Conservation (phyloP, 2,113 vertebrate genomes). For the Rhadina sibilatrix region DNA sequence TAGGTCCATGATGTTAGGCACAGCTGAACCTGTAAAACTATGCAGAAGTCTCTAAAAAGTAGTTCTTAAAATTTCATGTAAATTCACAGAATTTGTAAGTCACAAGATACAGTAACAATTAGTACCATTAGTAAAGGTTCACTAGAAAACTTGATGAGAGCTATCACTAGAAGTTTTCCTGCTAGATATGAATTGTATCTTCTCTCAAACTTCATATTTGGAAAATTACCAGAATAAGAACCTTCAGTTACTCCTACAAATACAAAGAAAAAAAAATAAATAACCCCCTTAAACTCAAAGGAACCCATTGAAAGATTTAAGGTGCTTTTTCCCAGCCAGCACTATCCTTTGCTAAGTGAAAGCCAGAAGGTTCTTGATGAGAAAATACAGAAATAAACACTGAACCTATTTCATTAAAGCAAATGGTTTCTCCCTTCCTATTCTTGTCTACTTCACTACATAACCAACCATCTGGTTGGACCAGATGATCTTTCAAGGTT, state of each 20-base stretch:
- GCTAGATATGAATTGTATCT: background rate
- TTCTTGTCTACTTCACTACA: background rate
- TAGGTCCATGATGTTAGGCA: background rate
- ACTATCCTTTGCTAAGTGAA: background rate
- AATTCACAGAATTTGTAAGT: background rate
- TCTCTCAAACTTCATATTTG: background rate
- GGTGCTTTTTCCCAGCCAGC: background rate
- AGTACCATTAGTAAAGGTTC: background rate
- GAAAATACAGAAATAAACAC: background rate
- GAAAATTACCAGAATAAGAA: background rate
- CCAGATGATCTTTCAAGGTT: background rate
- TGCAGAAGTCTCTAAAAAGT: background rate
- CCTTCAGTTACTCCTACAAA: background rate
- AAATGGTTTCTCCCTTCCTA: background rate
- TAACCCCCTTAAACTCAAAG: background rate
- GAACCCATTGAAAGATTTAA: background rate
- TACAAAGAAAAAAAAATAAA: background rate
- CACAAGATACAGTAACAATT: background rate
- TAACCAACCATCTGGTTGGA: constrained; percentile 13
- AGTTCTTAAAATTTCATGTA: background rate
- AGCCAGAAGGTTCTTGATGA: background rate
- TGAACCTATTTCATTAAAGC: background rate
- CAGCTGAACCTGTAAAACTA: background rate
- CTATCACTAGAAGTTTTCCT: background rate
- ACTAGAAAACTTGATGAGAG: background rate